Evolutionary conservation across 2,888 invertebrate species (phyloP).

Genomic region (Tiliacea aurago): DNA sequence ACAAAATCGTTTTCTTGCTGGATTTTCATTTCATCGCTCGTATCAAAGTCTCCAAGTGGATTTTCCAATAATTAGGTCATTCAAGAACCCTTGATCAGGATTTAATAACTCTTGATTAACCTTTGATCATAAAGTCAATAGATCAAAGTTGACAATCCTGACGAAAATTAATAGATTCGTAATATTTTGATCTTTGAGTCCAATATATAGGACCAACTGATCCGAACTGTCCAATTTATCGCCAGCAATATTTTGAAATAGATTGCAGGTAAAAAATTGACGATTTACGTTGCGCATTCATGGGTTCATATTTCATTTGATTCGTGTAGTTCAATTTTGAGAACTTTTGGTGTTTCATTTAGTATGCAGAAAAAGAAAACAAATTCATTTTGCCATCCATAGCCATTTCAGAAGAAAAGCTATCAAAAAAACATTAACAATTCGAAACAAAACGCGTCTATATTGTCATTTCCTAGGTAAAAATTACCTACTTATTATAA

Average conservation of each 20-base stretch:
- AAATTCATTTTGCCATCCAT: neutral
- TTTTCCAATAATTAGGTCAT: neutral
- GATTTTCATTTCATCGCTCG: no score
- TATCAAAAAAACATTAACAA: neutral
- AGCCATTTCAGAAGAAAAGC: neutral
- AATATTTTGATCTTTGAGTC: slow-evolving; percentile 3
- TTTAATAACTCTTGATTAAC: neutral
- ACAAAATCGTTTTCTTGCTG: neutral
- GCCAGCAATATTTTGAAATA: slow-evolving; percentile 34
- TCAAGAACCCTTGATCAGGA: neutral
- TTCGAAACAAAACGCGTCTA: neutral
- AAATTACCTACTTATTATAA: no score
- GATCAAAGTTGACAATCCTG: neutral
- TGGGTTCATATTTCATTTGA: slow-evolving; percentile 28
- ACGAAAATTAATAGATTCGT: slow-evolving; percentile 12
- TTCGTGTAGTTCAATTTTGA: slow-evolving; percentile 23
- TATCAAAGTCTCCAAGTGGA: neutral
- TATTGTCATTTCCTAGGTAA: neutral
- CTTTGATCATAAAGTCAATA: neutral
- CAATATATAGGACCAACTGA: neutral
- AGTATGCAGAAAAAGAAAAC: neutral
- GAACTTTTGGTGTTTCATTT: neutral
- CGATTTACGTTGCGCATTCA: neutral
- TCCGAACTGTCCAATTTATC: slow-evolving; percentile 37
- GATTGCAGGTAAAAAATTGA: slow-evolving; percentile 30